Evolutionary conservation across 2,888 invertebrate genomes (phyloP).

Genomic region (Andrena bicolor): DNA sequence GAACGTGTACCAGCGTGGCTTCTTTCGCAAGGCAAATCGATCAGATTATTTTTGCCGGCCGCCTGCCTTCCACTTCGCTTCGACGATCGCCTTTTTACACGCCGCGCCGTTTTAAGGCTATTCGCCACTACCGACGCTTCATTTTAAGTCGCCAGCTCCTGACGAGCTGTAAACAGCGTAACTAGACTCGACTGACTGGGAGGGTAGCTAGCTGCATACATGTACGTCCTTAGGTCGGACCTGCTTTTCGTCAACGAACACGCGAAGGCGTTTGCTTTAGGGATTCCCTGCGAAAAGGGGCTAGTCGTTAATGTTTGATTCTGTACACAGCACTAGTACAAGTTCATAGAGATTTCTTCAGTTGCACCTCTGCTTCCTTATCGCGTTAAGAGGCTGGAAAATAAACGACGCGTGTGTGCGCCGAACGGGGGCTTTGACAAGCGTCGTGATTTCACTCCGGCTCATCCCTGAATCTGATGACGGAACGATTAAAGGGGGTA

Average conservation of each 20-base stretch:
- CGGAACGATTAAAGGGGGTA: constrained; percentile 23
- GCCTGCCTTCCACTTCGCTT: constrained; percentile 25
- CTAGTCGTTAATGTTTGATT: constrained; percentile 21
- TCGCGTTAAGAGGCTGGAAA: neutral
- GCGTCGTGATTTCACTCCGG: neutral
- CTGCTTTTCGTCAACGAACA: neutral
- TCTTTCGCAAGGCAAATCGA: constrained; percentile 71
- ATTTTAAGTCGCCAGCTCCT: constrained; percentile 16
- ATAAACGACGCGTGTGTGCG: neutral
- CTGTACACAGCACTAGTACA: neutral
- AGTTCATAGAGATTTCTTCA: neutral
- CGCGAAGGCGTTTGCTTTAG: neutral
- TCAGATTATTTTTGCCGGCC: constrained; percentile 68
- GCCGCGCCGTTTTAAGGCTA: constrained; percentile 1
- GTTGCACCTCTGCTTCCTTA: neutral
- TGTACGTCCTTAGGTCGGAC: too few relatives aligned
- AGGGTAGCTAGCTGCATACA: too few relatives aligned
- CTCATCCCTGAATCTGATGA: constrained; percentile 26
- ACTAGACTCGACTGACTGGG: neutral
- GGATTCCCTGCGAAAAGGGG: neutral
- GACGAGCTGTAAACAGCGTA: constrained; percentile 30
- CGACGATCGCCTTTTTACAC: constrained; percentile 39
- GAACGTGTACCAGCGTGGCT: constrained; percentile 66
- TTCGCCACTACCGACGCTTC: neutral
- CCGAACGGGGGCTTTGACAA: neutral